These are phyloP conservation scores for Drosophila fulvimacula DNA, from an alignment of 2,888 invertebrate genomes.

Conservation along the genomic window DNA sequence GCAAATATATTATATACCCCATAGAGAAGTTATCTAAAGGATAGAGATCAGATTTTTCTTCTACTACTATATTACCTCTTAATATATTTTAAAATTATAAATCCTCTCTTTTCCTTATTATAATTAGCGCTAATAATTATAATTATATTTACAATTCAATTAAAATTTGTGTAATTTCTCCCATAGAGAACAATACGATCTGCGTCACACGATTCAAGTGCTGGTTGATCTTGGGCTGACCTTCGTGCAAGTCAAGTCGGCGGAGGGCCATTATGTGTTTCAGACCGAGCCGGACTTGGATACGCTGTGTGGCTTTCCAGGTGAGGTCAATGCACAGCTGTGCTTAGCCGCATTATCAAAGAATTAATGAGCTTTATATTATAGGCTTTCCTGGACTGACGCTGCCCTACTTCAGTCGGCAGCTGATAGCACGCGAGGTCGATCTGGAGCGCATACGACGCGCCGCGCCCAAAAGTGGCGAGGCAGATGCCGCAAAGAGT, in stretches of 20 bases:
- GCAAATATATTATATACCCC: no score
- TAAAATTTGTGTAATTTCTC: neutral
- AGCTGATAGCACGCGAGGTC: constrained; percentile 93
- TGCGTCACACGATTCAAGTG: constrained; percentile 90
- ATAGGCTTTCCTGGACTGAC: constrained; percentile 81
- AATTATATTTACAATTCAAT: neutral
- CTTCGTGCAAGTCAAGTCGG: constrained; percentile 91
- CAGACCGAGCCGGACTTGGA: constrained; percentile 92
- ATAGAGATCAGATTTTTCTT: no score
- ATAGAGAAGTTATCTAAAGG: no score
- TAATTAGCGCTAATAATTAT: no score
- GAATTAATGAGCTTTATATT: constrained; percentile 1
- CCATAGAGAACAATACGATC: constrained; percentile 85
- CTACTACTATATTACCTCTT: no score
- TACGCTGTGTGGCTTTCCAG: constrained; percentile 85
- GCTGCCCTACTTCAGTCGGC: constrained; percentile 89
- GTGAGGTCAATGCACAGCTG: constrained; percentile 49
- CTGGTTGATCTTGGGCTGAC: constrained; percentile 96
- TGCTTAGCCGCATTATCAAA: neutral
- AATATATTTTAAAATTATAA: no score
- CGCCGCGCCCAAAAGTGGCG: constrained; percentile 80
- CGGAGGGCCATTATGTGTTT: constrained; percentile 91
- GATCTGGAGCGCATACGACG: constrained; percentile 91
- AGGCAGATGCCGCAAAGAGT: constrained; percentile 13
- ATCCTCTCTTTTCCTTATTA: no score